Evolutionary conservation across 2,888 invertebrate species (phyloP), one percentile per base, ranked within the genome.

Genomic region (Ganaspis brasiliensis): DNA sequence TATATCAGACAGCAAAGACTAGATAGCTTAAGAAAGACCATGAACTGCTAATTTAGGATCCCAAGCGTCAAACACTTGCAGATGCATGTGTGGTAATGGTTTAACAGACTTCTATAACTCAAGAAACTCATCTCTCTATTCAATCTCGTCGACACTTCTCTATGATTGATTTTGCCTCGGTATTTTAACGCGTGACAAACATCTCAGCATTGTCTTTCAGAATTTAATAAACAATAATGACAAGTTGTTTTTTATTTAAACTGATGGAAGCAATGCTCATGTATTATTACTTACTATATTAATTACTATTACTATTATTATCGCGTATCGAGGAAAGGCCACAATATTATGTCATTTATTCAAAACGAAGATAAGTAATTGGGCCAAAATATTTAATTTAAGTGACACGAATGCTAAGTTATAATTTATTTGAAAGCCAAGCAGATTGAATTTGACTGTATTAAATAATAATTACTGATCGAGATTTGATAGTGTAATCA

Each of bases 11-110:
- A 63, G n/a, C 67, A 19, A 37, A 45, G 45, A 21, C 67, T 67
- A 45, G 67, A 40, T 45, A 45, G 45, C 21, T 21, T 24, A 37
- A 67, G 67, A 67, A 45, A 67, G 67, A 40, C 40, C 67, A 24
- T 63, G 63, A 45, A 63, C 63, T 45, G 67, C 67, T 67, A 67
- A 67, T 67, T 67, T 67, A 24, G 67, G 67, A 67, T 45, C 40
- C n/a, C 67, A 45, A 40, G 63, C 63, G 67, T 67, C 67, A 67
- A 67, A 67, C 67, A 67, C 45, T 26, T 45, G 45, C 67, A 67
- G 67, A 45, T 67, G 45, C 67, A 67, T 2, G 8, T 2, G 8
- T 14, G 9, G 24, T 67, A 67, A 67, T 67, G 67, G 19, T 45
- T 40, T 67, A 67, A 40, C 24, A 67, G 40, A 40, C 40, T 67